Evolutionary conservation across 1,140 invertebrate species (phyloP).

Genomic region (Hypothenemus hampei): DNA sequence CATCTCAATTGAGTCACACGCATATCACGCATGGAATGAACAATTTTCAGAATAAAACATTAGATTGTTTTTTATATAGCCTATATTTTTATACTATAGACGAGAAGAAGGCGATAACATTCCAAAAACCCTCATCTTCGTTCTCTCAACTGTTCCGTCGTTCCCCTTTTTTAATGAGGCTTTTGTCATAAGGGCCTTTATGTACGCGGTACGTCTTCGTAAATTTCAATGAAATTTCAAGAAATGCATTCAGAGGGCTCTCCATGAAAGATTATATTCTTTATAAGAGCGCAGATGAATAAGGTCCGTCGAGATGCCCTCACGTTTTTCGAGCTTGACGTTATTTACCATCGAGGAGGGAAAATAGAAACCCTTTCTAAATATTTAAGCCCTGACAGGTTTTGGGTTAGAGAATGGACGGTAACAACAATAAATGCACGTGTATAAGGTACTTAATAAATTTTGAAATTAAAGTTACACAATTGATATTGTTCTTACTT

Average conservation of each 20-base stretch:
- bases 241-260: slow-evolving; percentile 21
- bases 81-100: neutral
- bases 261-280: slow-evolving; percentile 28
- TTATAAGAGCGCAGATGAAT: slow-evolving; percentile 29
- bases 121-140: slow-evolving; percentile 3
- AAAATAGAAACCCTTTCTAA: slow-evolving; percentile 29
- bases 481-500: too few relatives aligned
- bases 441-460: too few relatives aligned
- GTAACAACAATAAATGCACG: too few relatives aligned
- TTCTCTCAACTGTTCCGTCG: too few relatives aligned
- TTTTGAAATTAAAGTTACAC: too few relatives aligned
- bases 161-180: slow-evolving; percentile 20
- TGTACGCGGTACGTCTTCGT: slow-evolving; percentile 14
- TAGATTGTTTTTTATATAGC: too few relatives aligned
- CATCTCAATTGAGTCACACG: too few relatives aligned
- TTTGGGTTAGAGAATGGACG: neutral
- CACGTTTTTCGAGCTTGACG: slow-evolving; percentile 28
- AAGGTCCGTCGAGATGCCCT: slow-evolving; percentile 27
- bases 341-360: slow-evolving; percentile 27
- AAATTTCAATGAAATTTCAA: slow-evolving; percentile 31
- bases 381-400: slow-evolving; percentile 14
- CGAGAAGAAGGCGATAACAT: slow-evolving; percentile 11
- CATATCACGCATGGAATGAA: too few relatives aligned
- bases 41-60: too few relatives aligned
- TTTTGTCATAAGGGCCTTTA: slow-evolving; percentile 22